These are phyloP conservation scores for Tethea ocularis DNA, from an alignment of 2,888 invertebrate genomes.

Conservation along the genomic window DNA sequence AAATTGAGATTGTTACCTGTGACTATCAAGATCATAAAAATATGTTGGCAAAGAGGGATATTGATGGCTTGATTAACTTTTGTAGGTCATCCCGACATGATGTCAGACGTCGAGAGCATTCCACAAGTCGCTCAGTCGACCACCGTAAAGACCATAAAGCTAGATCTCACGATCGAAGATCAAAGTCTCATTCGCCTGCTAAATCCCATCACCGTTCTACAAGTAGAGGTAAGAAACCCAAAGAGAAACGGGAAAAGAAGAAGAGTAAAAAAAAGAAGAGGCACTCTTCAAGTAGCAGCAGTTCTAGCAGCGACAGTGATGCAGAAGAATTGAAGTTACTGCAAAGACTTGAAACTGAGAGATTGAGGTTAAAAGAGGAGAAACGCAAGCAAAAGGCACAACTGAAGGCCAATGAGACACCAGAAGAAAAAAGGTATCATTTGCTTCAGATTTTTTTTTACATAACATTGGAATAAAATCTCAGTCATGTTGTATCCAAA, in stretches of 20 bases:
- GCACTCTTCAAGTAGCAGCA: constrained; percentile 52
- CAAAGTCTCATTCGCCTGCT: constrained; percentile 30
- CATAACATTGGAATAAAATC: no score
- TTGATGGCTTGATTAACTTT: no score
- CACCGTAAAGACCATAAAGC: constrained; percentile 36
- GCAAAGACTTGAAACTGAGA: constrained; percentile 88
- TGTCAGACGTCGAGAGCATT: constrained; percentile 44
- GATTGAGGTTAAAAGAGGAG: constrained; percentile 86
- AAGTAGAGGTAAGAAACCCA: constrained; percentile 47
- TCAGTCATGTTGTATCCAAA: no score
- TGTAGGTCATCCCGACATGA: constrained; percentile 64
- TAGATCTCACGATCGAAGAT: constrained; percentile 40
- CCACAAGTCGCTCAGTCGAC: constrained; percentile 50
- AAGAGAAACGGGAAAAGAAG: constrained; percentile 53
- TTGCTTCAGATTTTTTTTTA: not conserved
- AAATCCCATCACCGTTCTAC: constrained; percentile 47
- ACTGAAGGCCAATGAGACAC: constrained; percentile 95
- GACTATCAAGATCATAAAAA: no score
- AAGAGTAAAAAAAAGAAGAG: constrained; percentile 59
- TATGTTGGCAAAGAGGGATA: no score
- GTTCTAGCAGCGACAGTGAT: constrained; percentile 71
- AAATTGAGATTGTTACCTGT: no score
- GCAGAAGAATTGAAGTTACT: constrained; percentile 86
- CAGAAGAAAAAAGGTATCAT: constrained; percentile 92
- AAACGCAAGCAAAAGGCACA: constrained; percentile 88